These are phyloP conservation scores for Sebastes diploproa DNA, from an alignment of 2,797 vertebrate species.

Conservation along the genomic window DNA sequence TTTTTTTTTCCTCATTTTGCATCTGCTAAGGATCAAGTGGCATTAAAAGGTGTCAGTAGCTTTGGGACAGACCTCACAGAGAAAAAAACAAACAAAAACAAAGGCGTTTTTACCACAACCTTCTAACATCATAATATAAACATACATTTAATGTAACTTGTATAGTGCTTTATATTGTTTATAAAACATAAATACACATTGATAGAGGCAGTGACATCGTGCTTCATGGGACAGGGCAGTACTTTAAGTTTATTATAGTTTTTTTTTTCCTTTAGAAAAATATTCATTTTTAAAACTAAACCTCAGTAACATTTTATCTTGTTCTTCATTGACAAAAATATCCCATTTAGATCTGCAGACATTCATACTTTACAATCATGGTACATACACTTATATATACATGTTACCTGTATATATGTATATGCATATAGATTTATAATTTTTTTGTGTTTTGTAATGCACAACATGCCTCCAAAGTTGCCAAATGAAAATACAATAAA, in stretches of 20 bases:
- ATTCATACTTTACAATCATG: slow-evolving; percentile 87
- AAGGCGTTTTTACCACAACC: slow-evolving; percentile 64
- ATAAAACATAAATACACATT: slow-evolving; percentile 84
- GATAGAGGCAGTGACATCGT: slow-evolving; percentile 82
- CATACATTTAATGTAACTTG: slow-evolving; percentile 78
- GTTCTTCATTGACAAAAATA: slow-evolving; percentile 87
- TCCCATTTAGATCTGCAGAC: slow-evolving; percentile 81
- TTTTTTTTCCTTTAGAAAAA: slow-evolving; percentile 84
- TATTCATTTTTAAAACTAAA: slow-evolving; percentile 81
- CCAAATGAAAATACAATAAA: slow-evolving; percentile 82
- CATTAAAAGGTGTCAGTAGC: slow-evolving; percentile 75
- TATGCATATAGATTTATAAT: slow-evolving; percentile 77
- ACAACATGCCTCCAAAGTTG: slow-evolving; percentile 85
- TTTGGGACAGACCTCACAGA: slow-evolving; percentile 82
- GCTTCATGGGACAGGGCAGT: slow-evolving; percentile 80
- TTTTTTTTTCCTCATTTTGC: slow-evolving; percentile 45
- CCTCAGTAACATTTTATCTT: slow-evolving; percentile 72
- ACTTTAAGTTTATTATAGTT: slow-evolving; percentile 70
- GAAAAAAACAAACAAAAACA: slow-evolving; percentile 70
- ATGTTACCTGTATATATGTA: slow-evolving; percentile 80
- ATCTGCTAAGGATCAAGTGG: slow-evolving; percentile 52
- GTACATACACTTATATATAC: slow-evolving; percentile 79
- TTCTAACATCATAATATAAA: slow-evolving; percentile 74
- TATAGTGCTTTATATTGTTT: slow-evolving; percentile 80
- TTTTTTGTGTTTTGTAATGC: slow-evolving; percentile 79